Evolutionary conservation across 2,797 vertebrate genomes (phyloP).

Genomic region (Molossus alvarezi): DNA sequence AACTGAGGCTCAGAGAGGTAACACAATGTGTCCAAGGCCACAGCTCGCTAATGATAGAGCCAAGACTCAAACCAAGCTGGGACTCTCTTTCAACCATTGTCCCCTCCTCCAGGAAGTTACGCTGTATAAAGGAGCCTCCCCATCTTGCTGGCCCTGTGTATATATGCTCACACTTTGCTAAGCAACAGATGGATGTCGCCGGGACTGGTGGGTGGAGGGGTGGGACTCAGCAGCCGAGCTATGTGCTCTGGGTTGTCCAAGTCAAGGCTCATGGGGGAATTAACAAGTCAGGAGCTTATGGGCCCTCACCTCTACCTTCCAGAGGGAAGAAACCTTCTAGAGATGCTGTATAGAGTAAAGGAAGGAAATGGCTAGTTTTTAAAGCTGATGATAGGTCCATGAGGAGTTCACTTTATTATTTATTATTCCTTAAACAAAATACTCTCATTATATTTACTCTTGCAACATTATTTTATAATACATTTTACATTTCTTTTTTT

Average conservation of each 20-base stretch:
- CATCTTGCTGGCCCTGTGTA: neutral
- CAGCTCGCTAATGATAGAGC: neutral
- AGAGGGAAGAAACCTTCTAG: neutral
- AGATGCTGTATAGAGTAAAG: neutral
- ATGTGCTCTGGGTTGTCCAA: neutral
- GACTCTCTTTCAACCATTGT: neutral
- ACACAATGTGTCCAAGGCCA: neutral
- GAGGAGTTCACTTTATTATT: neutral
- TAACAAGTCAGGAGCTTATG: neutral
- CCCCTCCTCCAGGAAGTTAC: neutral
- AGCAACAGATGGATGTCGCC: neutral
- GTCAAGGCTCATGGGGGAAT: neutral
- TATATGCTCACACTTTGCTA: neutral
- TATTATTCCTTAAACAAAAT: neutral
- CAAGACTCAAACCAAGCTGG: neutral
- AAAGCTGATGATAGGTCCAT: neutral
- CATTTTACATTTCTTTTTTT: neutral
- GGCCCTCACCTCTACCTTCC: neutral
- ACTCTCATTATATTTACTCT: neutral
- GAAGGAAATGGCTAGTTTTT: neutral
- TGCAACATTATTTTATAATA: neutral
- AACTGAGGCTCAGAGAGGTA: neutral
- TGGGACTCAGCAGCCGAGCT: neutral
- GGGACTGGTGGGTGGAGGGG: neutral
- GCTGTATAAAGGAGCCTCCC: neutral